These are phyloP conservation scores for Helicoverpa armigera DNA, from an alignment of 1,140 invertebrate species.

Conservation along the genomic window DNA sequence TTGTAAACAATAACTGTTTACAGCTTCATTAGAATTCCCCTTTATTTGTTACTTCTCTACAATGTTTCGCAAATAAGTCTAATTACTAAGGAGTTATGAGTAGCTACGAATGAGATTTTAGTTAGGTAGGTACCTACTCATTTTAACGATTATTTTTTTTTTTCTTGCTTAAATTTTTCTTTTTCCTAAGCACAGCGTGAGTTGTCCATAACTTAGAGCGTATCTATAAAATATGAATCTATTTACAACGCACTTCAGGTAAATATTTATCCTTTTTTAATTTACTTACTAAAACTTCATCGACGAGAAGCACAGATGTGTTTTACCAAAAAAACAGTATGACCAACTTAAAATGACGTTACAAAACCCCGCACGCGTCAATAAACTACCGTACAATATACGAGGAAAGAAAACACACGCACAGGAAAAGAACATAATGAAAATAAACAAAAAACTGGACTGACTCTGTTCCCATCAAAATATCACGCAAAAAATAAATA, in stretches of 20 bases:
- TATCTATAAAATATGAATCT: too few relatives aligned
- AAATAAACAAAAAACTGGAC: constrained; percentile 1
- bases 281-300: too few relatives aligned
- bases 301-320: background rate
- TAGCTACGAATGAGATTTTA: background rate
- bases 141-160: too few relatives aligned
- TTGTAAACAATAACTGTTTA: constrained; percentile 53
- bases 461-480: constrained; percentile 5
- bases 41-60: constrained; percentile 48
- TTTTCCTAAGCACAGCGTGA: too few relatives aligned
- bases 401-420: background rate
- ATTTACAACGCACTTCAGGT: too few relatives aligned
- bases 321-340: background rate
- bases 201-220: too few relatives aligned
- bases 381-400: constrained; percentile 21
- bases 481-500: constrained; percentile 2
- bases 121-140: too few relatives aligned
- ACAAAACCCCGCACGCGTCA: background rate
- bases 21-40: constrained; percentile 57
- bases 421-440: background rate
- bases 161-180: too few relatives aligned
- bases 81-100: background rate
- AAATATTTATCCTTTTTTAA: too few relatives aligned
- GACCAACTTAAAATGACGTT: background rate
- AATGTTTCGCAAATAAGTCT: constrained; percentile 15